A percentile compares a stretch with the other conserved stretches of the same genome.
phyloP scores from a whole-genome alignment of 2,113 vertebrate genomes.

The Psephotus haematonotus region DNA sequence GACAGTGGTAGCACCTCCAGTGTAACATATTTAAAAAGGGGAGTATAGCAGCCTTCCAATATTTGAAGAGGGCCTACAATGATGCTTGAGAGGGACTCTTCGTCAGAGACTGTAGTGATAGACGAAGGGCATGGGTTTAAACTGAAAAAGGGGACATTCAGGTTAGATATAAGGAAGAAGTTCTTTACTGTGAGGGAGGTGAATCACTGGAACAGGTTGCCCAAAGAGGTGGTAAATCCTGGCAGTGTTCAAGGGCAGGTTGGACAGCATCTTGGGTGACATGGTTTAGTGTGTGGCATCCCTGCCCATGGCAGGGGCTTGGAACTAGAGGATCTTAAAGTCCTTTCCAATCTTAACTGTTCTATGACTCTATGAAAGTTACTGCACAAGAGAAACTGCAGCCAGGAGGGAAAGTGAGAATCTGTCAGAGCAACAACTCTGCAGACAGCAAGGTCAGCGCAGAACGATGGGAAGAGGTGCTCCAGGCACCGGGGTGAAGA shows the following conservation, averaged over 20 bases:
- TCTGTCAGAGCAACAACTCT: neutral
- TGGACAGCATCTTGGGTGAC: neutral
- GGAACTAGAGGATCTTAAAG: neutral
- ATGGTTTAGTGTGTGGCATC: neutral
- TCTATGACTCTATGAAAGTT: neutral
- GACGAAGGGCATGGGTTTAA: neutral
- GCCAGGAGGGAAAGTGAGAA: neutral
- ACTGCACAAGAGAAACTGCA: neutral
- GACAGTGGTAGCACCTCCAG: fast-evolving
- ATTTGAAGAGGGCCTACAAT: neutral
- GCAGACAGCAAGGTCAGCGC: neutral
- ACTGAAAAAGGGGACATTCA: neutral
- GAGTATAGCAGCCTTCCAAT: neutral
- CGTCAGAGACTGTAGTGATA: neutral
- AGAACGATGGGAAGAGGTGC: neutral
- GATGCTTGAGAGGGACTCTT: neutral
- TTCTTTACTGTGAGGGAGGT: neutral
- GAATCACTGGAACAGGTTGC: neutral
- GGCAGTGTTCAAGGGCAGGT: neutral
- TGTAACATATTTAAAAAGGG: neutral
- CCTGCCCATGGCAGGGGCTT: neutral
- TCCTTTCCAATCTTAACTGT: neutral
- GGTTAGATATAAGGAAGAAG: neutral
- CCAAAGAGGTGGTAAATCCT: neutral
- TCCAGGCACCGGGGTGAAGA: fast-evolving